Conservation (phyloP, 2,113 vertebrate genomes). For the Oryzias celebensis region DNA sequence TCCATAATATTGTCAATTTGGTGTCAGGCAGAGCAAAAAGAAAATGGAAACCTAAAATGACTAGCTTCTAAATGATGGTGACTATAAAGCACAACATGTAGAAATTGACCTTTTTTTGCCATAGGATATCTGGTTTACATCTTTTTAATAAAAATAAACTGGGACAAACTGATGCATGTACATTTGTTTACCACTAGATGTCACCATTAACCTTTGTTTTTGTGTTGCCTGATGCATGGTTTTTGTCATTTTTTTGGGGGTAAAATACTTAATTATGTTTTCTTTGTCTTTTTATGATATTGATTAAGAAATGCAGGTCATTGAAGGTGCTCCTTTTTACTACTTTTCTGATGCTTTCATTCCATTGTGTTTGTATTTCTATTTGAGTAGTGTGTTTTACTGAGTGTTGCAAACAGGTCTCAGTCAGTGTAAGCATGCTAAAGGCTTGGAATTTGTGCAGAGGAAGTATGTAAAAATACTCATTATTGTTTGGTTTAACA, state of each 20-base stretch:
- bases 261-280: too few species aligned
- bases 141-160: too few species aligned
- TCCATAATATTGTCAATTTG: too few species aligned
- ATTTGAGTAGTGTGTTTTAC: not conserved
- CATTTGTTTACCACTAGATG: conserved; percentile 63
- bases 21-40: too few species aligned
- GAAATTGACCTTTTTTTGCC: too few species aligned
- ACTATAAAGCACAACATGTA: too few species aligned
- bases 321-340: not conserved
- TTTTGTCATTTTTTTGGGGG: too few species aligned
- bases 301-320: not conserved
- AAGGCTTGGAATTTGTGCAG: conserved; percentile 12
- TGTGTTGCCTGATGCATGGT: too few species aligned
- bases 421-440: conserved; percentile 2
- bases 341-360: not conserved
- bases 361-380: not conserved
- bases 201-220: conserved; percentile 60
- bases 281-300: not conserved
- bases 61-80: too few species aligned
- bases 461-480: not conserved
- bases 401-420: conserved; percentile 11
- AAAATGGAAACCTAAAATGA: too few species aligned
- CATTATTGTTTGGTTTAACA: conserved; percentile 11
- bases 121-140: too few species aligned
- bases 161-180: conserved; percentile 18